These are phyloP conservation scores for Todiramphus chloris DNA, from an alignment of 2,113 vertebrate genomes.

Conservation along the genomic window DNA sequence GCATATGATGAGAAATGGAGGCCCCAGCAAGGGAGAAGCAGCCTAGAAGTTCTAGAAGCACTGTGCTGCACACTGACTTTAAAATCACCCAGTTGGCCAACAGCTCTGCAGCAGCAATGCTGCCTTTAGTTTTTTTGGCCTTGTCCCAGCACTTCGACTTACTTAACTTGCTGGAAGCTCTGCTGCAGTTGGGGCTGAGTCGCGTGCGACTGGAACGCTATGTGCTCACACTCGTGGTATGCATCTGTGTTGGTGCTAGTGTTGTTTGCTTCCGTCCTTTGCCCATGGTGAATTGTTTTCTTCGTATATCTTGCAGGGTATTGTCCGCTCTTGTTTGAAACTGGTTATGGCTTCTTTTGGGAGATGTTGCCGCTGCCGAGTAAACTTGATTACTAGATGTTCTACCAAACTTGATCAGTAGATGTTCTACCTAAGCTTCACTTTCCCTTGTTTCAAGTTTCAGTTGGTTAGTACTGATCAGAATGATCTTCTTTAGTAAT, in stretches of 20 bases:
- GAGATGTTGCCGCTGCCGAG: not conserved
- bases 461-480: not conserved
- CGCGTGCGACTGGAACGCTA: rapidly evolving
- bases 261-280: not conserved
- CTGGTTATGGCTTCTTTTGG: not conserved
- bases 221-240: not conserved
- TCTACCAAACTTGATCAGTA: not conserved
- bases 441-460: not conserved
- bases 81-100: not conserved
- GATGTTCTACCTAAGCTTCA: not conserved
- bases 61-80: not conserved
- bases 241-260: not conserved
- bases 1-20: not conserved
- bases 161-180: not conserved
- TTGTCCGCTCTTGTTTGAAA: not conserved
- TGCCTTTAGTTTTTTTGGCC: not conserved
- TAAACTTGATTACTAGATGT: not conserved
- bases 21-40: not conserved
- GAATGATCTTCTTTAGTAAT: not conserved
- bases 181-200: not conserved
- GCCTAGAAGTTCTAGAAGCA: not conserved
- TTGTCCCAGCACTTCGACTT: not conserved
- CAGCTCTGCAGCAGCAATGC: not conserved
- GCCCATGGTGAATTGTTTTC: rapidly evolving
- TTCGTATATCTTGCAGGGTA: rapidly evolving